Evolutionary conservation across 2,797 vertebrate genomes (phyloP), one percentile per base, ranked within the genome.

Genomic region (Zalophus californianus): DNA sequence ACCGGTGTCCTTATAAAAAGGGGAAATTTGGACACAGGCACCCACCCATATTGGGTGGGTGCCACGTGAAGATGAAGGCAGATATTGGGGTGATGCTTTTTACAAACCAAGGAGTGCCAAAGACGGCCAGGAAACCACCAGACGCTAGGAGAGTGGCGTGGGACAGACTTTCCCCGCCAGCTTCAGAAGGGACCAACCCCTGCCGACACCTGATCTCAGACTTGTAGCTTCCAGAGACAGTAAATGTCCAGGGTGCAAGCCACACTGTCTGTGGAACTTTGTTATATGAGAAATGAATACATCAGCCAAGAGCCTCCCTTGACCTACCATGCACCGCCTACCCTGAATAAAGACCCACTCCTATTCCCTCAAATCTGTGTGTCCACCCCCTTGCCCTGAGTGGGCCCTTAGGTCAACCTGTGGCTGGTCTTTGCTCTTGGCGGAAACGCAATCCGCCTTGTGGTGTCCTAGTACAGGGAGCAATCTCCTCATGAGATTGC

Each of bases 41-140:
- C 0, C 12, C 44, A 9, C 0, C 12, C 44, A 12, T 62, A 21
- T 3, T 0, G 3, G 38, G 18, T 1, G 0, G n/a, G 14, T 1
- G 1, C 32, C 23, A 11, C 1, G 21, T 29, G 85, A 44, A 23
- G 12, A 10, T 0, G 15, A 77, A 89, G 72, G 62, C 12, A 29
- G 32, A 18, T 29, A 9, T 9, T 0, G 41, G 54, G 35, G 16
- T 41, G 62, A 21, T 13, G 25, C 11, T 72, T 27, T 73, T 73
- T 18, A 4, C 16, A 66, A 70, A 6, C 20, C 32, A 11, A 5
- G 25, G 79, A 32, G 38, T 16, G 0, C n/a, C 5, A 1, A 18
- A 32, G 77, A 54, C 44, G 0, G 27, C 52, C 91, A 11, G 72
- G 70, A 52, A 21, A 7, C 29, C 52, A 21, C 12, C 52, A 35